phyloP scores from a whole-genome alignment of 2,797 vertebrate species.

The Sebastes flavidus region DNA sequence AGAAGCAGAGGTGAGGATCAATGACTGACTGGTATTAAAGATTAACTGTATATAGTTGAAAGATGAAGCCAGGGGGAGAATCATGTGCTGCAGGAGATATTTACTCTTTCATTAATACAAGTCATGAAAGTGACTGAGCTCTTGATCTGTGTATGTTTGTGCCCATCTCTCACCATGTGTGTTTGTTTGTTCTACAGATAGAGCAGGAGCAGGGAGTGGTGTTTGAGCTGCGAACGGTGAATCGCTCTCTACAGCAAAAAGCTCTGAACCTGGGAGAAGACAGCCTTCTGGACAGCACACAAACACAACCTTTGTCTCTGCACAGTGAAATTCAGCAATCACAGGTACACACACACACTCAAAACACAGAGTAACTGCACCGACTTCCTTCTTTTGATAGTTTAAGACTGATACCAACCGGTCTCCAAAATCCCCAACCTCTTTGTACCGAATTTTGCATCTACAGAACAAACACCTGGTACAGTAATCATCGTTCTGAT shows the following conservation, averaged over 20 bases:
- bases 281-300: slow-evolving; percentile 67
- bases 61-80: not conserved
- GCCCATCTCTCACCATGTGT: slow-evolving; percentile 8
- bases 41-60: not conserved
- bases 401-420: not conserved
- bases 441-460: not conserved
- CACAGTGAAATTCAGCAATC: slow-evolving; percentile 80
- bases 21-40: not conserved
- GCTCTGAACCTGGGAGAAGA: slow-evolving; percentile 79
- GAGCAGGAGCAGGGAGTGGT: slow-evolving; percentile 83
- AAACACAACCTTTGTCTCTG: slow-evolving; percentile 71
- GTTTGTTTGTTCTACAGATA: slow-evolving; percentile 68
- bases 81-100: not conserved
- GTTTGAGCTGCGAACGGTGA: slow-evolving; percentile 85
- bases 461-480: not conserved
- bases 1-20: slow-evolving; percentile 79
- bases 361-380: not conserved
- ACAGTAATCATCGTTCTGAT: not conserved
- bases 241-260: slow-evolving; percentile 80
- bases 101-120: slow-evolving; percentile 25
- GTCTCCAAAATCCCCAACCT: not conserved
- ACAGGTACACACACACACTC: slow-evolving; percentile 60
- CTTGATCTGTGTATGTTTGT: slow-evolving; percentile 8
- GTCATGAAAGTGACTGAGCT: slow-evolving; percentile 21
- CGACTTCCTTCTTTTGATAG: not conserved